Evolutionary conservation across 2,888 invertebrate species (phyloP), one percentile per base, ranked within the genome.

Genomic region (Zygothrica quintamaculata): DNA sequence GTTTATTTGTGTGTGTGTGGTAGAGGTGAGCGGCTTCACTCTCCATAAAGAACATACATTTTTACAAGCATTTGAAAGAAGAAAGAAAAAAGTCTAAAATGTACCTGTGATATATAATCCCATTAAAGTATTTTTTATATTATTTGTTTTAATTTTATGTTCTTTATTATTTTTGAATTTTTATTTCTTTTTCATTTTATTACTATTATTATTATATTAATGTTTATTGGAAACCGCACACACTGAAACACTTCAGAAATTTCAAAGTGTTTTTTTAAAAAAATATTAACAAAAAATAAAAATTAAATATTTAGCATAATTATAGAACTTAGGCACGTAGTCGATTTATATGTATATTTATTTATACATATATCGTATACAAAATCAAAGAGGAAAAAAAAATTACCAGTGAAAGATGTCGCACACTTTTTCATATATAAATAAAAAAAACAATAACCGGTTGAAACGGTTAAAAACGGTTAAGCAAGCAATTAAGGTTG

Each of bases 21-120:
- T n/a, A n/a, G n/a, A n/a, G n/a, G n/a, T n/a, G n/a, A n/a, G n/a
- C n/a, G n/a, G n/a, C n/a, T n/a, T n/a, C n/a, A n/a, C n/a, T 74
- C 58, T 65, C 50, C 64, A 74, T 72, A 72, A 85, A 82, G 74
- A 76, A 85, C 77, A 78, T 84, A 72, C 73, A 74, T 87, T 80
- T 84, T 87, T 87, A 86, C 65, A 80, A 77, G 77, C 80, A 86
- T 80, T 80, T 82, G 69, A 87, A n/a, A n/a, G n/a, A n/a, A n/a
- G n/a, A n/a, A n/a, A n/a, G n/a, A n/a, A 84, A 70, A 79, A 87
- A 79, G 79, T 85, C 79, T 76, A 89, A 89, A 89, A 90, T 90
- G 90, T 90, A 90, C 90, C 90, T 90, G 90, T 90, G 90, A 90
- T 90, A 90, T 72, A 72, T 88, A 81, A 88, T 87, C 80, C 87